phyloP scores from a whole-genome alignment of 2,113 vertebrate genomes.

The Melospiza georgiana region DNA sequence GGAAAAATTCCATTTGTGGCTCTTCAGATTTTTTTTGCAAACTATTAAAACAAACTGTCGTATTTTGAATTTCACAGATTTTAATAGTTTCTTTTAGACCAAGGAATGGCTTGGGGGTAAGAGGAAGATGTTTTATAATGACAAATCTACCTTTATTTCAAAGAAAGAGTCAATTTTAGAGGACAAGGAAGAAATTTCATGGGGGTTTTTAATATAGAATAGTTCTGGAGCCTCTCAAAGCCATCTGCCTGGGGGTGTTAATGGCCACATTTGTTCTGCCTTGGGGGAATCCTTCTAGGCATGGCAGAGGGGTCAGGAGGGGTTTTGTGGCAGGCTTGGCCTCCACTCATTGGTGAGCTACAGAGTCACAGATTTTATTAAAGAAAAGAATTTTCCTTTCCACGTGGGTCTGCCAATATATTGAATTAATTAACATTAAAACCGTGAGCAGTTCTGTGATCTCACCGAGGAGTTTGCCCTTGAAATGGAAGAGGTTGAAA shows the following conservation, averaged over 20 bases:
- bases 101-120: neutral
- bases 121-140: neutral
- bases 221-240: neutral
- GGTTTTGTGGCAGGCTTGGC: neutral
- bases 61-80: neutral
- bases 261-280: neutral
- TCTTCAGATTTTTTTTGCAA: neutral
- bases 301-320: no score
- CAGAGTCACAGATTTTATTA: neutral
- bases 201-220: neutral
- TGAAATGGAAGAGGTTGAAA: neutral
- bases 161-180: neutral
- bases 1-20: neutral
- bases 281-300: neutral
- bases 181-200: neutral
- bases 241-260: neutral
- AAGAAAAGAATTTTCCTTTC: neutral
- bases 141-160: neutral
- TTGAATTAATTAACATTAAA: neutral
- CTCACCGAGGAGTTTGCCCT: neutral
- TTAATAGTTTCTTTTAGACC: neutral
- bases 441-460: neutral
- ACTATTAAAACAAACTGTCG: neutral
- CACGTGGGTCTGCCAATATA: neutral
- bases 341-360: neutral